phyloP scores from a whole-genome alignment of 2,888 invertebrate genomes.

The Copidosoma aretas region DNA sequence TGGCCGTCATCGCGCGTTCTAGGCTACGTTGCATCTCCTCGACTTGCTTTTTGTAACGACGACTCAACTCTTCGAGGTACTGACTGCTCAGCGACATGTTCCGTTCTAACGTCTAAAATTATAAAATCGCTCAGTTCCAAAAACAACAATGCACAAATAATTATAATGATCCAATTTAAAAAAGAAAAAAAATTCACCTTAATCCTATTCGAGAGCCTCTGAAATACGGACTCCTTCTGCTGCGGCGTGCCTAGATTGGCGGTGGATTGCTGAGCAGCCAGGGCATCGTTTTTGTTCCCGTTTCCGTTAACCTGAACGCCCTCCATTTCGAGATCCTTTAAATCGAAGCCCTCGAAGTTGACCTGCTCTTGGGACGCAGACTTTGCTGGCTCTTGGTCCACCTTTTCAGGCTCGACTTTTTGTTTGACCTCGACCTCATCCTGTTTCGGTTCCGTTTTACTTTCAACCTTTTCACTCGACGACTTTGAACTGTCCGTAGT shows the following conservation, averaged over 20 bases:
- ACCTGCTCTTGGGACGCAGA: conserved; percentile 50
- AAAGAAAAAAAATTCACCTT: conserved; percentile 69
- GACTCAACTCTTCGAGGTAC: conserved; percentile 94
- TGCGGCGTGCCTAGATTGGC: conserved; percentile 54
- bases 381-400: conserved; percentile 37
- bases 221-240: conserved; percentile 94
- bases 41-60: conserved; percentile 93
- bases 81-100: conserved; percentile 97
- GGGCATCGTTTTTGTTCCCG: conserved; percentile 56
- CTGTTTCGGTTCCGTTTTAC: conserved; percentile 12
- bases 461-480: conserved; percentile 18
- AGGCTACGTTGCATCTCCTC: conserved; percentile 91
- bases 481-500: conserved; percentile 13
- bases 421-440: conserved; percentile 9
- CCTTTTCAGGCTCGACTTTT: conserved; percentile 19
- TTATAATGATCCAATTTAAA: not conserved
- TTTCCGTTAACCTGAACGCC: conserved; percentile 44
- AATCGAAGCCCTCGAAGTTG: conserved; percentile 58
- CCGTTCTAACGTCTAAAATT: conserved; percentile 81
- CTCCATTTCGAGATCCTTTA: conserved; percentile 59
- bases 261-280: conserved; percentile 57
- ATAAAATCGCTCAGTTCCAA: conserved; percentile 48
- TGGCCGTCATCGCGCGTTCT: conserved; percentile 77
- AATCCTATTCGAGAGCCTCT: conserved; percentile 93
- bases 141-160: not conserved